Evolutionary conservation across 2,797 vertebrate species (phyloP).

Genomic region (Pseudotriccus pelzelni): DNA sequence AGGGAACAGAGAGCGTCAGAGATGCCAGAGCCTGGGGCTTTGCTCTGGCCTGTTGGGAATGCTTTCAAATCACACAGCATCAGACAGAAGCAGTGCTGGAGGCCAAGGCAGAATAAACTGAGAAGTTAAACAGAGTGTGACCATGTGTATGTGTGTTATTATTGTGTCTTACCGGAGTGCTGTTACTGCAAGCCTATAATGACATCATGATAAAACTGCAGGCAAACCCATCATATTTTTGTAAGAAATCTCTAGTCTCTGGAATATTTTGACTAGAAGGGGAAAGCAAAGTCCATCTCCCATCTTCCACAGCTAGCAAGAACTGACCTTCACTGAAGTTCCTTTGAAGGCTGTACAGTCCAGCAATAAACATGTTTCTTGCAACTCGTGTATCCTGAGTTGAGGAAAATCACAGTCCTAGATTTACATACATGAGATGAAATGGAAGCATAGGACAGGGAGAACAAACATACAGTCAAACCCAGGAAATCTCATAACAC

Average conservation of each 20-base stretch:
- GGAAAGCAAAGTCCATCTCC: neutral
- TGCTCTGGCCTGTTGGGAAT: neutral
- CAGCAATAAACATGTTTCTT: neutral
- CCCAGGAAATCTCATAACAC: neutral
- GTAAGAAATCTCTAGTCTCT: constrained; percentile 9
- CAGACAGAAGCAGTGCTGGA: neutral
- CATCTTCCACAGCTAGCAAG: neutral
- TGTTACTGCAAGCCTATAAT: constrained; percentile 1
- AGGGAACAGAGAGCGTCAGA: neutral
- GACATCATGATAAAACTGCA: constrained; percentile 53
- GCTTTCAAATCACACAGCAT: constrained; percentile 35
- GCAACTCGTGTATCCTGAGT: neutral
- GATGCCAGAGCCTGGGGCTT: neutral
- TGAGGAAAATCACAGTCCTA: neutral
- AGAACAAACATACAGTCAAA: neutral
- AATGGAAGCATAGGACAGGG: neutral
- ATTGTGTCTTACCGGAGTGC: constrained; percentile 30
- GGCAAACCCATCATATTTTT: constrained; percentile 34
- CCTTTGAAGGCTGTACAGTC: neutral
- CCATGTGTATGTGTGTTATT: neutral
- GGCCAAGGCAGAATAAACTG: constrained; percentile 20
- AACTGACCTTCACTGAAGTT: constrained; percentile 25
- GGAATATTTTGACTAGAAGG: constrained; percentile 71
- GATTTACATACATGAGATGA: neutral
- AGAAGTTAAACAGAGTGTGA: neutral